phyloP scores from a whole-genome alignment of 1,140 invertebrate genomes.

The Brachionus angularis region DNA sequence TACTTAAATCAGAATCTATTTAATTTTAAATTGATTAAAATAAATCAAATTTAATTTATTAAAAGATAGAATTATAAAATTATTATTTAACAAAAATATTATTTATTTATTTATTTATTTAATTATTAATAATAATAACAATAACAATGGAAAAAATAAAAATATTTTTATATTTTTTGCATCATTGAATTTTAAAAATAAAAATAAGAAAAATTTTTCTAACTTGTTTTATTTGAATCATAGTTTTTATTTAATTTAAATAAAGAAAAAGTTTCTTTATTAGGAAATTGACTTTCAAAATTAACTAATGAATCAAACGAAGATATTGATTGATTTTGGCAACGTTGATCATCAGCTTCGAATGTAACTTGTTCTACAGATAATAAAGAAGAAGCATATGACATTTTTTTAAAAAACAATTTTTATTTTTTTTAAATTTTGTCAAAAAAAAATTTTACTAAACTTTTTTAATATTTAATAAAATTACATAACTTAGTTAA shows the following conservation, averaged over 20 bases:
- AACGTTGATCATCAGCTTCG: constrained; percentile 21
- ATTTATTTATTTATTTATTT: too few relatives aligned
- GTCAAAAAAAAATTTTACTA: too few relatives aligned
- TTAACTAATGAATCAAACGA: background rate
- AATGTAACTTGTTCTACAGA: constrained; percentile 33
- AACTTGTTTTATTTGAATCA: background rate
- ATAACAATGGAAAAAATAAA: too few relatives aligned
- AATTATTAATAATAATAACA: too few relatives aligned
- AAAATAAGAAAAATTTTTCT: background rate
- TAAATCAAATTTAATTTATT: background rate
- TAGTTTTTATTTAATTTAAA: background rate
- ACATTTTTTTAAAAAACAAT: background rate
- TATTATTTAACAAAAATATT: too few relatives aligned
- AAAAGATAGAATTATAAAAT: background rate
- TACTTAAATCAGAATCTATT: background rate
- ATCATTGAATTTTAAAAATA: too few relatives aligned
- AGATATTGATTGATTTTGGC: background rate
- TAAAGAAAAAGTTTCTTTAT: constrained; percentile 2
- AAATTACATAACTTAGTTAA: too few relatives aligned
- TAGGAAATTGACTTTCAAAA: constrained; percentile 36
- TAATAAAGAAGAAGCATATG: constrained; percentile 19
- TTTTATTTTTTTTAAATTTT: too few relatives aligned
- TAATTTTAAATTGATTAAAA: too few relatives aligned
- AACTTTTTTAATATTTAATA: too few relatives aligned
- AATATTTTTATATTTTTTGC: too few relatives aligned